These are phyloP conservation scores for Lanistes nyassanus DNA, from an alignment of 1,140 invertebrate genomes.

Conservation along the genomic window DNA sequence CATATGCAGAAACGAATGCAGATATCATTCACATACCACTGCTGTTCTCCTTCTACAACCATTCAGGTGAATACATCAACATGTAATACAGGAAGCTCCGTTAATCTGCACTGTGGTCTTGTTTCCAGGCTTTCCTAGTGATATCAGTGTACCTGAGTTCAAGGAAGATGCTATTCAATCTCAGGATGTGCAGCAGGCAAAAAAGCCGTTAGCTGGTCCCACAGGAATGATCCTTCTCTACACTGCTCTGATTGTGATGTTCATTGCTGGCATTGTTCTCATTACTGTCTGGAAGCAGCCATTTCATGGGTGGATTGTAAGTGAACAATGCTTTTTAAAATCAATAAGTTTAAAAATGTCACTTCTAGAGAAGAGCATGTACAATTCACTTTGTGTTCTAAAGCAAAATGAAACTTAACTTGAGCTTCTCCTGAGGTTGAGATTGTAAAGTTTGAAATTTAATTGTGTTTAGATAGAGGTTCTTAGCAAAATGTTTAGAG, in stretches of 20 bases:
- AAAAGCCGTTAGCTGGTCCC: constrained; percentile 5
- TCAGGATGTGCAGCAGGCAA: not conserved
- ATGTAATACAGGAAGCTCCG: not conserved
- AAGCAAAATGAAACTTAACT: too few species aligned
- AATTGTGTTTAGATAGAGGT: too few species aligned
- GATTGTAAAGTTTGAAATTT: too few species aligned
- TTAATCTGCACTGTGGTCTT: not conserved
- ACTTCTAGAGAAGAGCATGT: too few species aligned
- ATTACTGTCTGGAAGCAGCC: constrained; percentile 21
- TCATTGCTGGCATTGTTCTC: constrained; percentile 20
- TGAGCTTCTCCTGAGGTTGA: too few species aligned
- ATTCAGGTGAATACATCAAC: not conserved
- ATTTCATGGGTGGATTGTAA: not conserved
- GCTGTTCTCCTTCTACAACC: not conserved
- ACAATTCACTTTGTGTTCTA: too few species aligned
- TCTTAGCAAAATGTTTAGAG: too few species aligned
- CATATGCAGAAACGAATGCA: not conserved
- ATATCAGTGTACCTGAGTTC: not conserved
- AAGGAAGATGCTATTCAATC: constrained; percentile 5
- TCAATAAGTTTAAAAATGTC: too few species aligned
- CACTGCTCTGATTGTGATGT: constrained; percentile 11
- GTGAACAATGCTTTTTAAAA: too few species aligned
- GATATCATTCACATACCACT: not conserved
- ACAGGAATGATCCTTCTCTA: constrained; percentile 19
- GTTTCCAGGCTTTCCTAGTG: not conserved